Evolutionary conservation across 2,113 vertebrate species (phyloP).

Genomic region (Syngnathus typhle): DNA sequence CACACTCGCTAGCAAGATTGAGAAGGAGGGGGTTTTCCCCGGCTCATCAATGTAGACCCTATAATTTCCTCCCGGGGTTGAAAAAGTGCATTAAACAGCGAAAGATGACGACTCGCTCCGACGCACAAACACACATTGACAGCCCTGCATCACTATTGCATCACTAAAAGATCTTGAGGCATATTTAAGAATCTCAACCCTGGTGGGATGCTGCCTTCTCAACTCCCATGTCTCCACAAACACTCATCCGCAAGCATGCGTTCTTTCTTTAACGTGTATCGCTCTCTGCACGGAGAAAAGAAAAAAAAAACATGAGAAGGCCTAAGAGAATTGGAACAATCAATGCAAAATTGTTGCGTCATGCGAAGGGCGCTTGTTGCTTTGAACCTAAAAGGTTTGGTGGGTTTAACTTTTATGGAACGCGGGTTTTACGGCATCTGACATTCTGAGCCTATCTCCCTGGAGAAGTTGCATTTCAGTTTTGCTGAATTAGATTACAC

Average conservation of each 20-base stretch:
- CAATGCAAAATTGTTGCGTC: slow-evolving; percentile 58
- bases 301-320: slow-evolving; percentile 54
- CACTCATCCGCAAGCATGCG: slow-evolving; percentile 30
- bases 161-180: slow-evolving; percentile 62
- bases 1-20: slow-evolving; percentile 19
- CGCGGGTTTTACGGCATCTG: slow-evolving; percentile 52
- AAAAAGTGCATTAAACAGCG: slow-evolving; percentile 57
- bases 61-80: slow-evolving; percentile 60
- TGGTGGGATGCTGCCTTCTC: slow-evolving; percentile 49
- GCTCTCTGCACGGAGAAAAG: slow-evolving; percentile 25
- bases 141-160: slow-evolving; percentile 63
- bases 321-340: slow-evolving; percentile 53
- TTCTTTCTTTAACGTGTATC: slow-evolving; percentile 45
- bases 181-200: slow-evolving; percentile 58
- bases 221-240: slow-evolving; percentile 35
- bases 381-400: slow-evolving; percentile 50
- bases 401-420: slow-evolving; percentile 58
- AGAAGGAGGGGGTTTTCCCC: slow-evolving; percentile 45
- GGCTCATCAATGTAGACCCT: slow-evolving; percentile 56
- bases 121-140: slow-evolving; percentile 30
- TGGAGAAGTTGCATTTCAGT: slow-evolving; percentile 40
- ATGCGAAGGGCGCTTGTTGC: slow-evolving; percentile 56
- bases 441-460: slow-evolving; percentile 47
- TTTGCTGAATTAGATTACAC: slow-evolving; percentile 53
- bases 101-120: slow-evolving; percentile 39